Conservation (phyloP, 92 coral and sea anemone species). For the Porites lobata region DNA sequence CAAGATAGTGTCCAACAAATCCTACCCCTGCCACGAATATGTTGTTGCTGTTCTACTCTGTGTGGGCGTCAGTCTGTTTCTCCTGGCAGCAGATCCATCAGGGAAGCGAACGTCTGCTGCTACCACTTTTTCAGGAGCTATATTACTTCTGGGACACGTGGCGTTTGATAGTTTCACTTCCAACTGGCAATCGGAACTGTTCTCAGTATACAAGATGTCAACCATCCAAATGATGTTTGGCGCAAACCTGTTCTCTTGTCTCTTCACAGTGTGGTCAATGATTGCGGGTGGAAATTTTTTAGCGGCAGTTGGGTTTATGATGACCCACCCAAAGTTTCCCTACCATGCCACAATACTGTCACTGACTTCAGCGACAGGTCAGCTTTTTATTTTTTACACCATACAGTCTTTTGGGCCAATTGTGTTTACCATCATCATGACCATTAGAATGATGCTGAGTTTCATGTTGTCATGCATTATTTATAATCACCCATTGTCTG, state of each 20-base stretch:
- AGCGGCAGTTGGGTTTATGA: constrained; percentile 72
- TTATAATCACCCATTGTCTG: constrained; percentile 87
- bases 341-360: constrained; percentile 80
- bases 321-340: constrained; percentile 81
- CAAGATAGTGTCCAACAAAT: constrained; percentile 83
- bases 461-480: constrained; percentile 90
- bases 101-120: constrained; percentile 75
- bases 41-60: constrained; percentile 91
- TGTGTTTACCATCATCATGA: constrained; percentile 95
- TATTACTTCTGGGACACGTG: constrained; percentile 94
- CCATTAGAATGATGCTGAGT: constrained; percentile 90
- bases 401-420: constrained; percentile 97
- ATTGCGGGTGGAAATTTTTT: constrained; percentile 88
- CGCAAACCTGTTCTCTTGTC: constrained; percentile 90
- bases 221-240: constrained; percentile 99
- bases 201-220: constrained; percentile 88
- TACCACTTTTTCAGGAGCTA: constrained; percentile 89
- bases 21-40: constrained; percentile 93
- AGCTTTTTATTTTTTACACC: constrained; percentile 95
- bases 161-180: constrained; percentile 97
- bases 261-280: constrained; percentile 94
- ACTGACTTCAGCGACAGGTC: constrained; percentile 90
- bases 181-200: constrained; percentile 98
- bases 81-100: constrained; percentile 81
- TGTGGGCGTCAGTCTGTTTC: constrained; percentile 91